These are phyloP conservation scores for Helogale parvula DNA, from an alignment of 2,113 vertebrate genomes.

Conservation along the genomic window DNA sequence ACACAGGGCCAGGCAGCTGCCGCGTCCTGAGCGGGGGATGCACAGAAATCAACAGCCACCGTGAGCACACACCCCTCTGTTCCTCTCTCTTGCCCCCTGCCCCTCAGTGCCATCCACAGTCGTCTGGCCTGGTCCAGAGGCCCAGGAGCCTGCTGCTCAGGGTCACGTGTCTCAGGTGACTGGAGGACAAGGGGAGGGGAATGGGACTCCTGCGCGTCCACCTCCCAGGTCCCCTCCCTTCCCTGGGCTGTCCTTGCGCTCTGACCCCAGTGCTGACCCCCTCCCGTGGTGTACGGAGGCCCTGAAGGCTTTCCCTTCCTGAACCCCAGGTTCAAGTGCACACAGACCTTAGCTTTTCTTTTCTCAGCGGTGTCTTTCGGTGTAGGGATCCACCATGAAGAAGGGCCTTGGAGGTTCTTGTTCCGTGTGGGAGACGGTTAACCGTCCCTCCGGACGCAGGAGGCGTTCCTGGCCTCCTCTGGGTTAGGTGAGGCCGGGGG, in stretches of 20 bases:
- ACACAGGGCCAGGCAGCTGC: background rate
- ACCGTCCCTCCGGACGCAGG: too few species aligned
- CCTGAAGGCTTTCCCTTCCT: background rate
- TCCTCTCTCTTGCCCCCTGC: background rate
- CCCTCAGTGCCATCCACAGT: too few species aligned
- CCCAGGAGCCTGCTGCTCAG: background rate
- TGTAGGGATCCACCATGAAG: background rate
- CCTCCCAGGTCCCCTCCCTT: background rate
- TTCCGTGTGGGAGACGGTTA: rapidly evolving
- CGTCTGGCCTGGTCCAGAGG: too few species aligned
- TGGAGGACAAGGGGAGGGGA: rapidly evolving
- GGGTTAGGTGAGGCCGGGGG: rapidly evolving
- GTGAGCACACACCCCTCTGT: background rate
- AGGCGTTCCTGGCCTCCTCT: background rate
- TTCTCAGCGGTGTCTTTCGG: rapidly evolving
- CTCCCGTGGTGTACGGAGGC: too few species aligned
- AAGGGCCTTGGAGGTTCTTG: rapidly evolving
- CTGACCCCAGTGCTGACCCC: background rate
- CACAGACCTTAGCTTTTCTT: too few species aligned
- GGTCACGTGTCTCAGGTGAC: rapidly evolving
- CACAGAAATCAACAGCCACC: background rate
- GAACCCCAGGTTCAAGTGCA: background rate
- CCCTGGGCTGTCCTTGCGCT: background rate
- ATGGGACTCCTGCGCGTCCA: background rate
- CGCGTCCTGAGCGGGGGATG: background rate